Base-by-base conservation (phyloP, 1,140 invertebrate species). In the Conus betulinus region DNA sequence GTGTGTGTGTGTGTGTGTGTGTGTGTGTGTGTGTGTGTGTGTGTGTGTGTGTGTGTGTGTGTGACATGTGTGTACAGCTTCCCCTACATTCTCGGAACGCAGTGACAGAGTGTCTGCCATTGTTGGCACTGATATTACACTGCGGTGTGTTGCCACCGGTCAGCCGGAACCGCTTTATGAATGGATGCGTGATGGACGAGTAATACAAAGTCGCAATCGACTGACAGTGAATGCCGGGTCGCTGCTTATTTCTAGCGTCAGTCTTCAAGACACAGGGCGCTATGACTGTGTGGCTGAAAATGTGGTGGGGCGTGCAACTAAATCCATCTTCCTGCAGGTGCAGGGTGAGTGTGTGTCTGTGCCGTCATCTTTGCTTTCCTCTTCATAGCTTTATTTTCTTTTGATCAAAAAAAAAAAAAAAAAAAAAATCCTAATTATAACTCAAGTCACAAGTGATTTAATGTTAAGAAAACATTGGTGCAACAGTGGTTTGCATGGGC, bases 281-380 rank as follows among this genome's bases (percentile, higher is more conserved):
- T 99, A 99, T 95, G 97, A 98, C 95, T 99, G 98, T 93, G 96
- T 97, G 10, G 97, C 98, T 0, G 96, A 97, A 78, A 99, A 99
- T 94, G 96, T 97, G 87, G 96, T 97, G 92, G 92, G 92, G 6
- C 90, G 92, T 85, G 90, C 91, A 3, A 89, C 90, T 51, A 93
- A 91, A 87, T 91, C 91, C 63, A 90, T 93, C 17, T 88, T 84
- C 74, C 81, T 93, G 17, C 86, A 90, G 60, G 88, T 91, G 10
- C 87, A 89, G 71, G 89, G 90, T 91, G 85, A 84, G 88, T 17
- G n/a, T 63, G 67, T 60, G 15, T 15, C 57, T 60, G 57, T 39
- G 39, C 39, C 39, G 39, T 39, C 39, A 39, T 39, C 39, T 39
- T 39, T 39, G 3, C 39, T 39, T 39, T 39, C 39, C 39, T 39